These are phyloP conservation scores for Eupithecia exiguata DNA, from an alignment of 2,888 invertebrate species.

Conservation along the genomic window DNA sequence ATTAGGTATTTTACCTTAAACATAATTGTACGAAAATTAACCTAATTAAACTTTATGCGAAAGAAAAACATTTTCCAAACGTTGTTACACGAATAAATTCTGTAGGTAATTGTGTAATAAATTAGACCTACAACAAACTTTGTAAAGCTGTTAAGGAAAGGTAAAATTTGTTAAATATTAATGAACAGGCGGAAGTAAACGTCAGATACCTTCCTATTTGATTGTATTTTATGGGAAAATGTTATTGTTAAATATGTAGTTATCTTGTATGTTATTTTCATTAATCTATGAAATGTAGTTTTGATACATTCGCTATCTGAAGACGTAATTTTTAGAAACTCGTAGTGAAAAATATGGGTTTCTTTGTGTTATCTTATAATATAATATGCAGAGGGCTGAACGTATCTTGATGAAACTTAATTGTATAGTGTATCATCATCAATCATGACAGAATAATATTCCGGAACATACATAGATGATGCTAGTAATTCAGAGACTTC, in stretches of 20 bases:
- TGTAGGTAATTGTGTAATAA: constrained; percentile 7
- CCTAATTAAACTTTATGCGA: neutral
- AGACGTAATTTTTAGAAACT: too few species aligned
- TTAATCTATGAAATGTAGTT: neutral
- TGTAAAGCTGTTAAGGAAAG: constrained; percentile 1
- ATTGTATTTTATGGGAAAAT: constrained; percentile 2
- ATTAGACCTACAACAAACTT: constrained; percentile 5
- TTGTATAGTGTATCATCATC: neutral
- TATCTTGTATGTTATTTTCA: neutral
- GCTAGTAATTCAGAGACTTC: neutral
- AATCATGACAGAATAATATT: neutral
- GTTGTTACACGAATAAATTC: constrained; percentile 1
- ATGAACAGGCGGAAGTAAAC: neutral
- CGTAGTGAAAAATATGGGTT: too few species aligned
- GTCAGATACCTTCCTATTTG: neutral
- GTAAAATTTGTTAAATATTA: constrained; percentile 6
- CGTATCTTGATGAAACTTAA: neutral
- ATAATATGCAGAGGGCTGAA: neutral
- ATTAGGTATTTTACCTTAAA: neutral
- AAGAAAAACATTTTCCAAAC: neutral
- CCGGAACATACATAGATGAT: neutral
- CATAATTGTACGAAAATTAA: neutral
- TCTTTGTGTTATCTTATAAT: neutral
- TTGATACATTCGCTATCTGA: neutral
- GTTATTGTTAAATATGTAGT: neutral